Conservation (phyloP, 2,888 invertebrate species). For the Lasiommata megera region DNA sequence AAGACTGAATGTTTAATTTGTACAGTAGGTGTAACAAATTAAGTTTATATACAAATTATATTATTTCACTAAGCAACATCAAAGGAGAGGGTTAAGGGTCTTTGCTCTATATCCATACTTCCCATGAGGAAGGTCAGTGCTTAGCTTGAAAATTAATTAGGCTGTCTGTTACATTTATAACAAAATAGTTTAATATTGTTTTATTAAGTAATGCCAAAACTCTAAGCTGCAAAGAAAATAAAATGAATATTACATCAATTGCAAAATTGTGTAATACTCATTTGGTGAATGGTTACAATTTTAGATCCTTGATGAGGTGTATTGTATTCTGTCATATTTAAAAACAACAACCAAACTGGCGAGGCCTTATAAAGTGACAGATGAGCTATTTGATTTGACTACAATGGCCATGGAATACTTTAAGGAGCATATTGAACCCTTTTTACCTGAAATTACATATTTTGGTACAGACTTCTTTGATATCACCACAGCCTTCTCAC, state of each 20-base stretch:
- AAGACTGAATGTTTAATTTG: too few relatives aligned
- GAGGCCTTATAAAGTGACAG: constrained; percentile 95
- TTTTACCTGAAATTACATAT: constrained; percentile 92
- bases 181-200: too few relatives aligned
- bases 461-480: constrained; percentile 93
- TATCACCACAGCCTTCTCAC: constrained; percentile 85
- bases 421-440: constrained; percentile 95
- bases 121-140: too few relatives aligned
- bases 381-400: constrained; percentile 95
- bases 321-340: constrained; percentile 91
- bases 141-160: too few relatives aligned
- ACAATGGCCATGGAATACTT: constrained; percentile 99
- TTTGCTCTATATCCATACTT: too few relatives aligned
- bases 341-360: constrained; percentile 90
- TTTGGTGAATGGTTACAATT: constrained; percentile 32
- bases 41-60: too few relatives aligned
- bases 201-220: too few relatives aligned
- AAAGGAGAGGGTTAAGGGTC: too few relatives aligned
- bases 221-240: too few relatives aligned
- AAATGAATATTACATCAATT: background rate
- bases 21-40: too few relatives aligned
- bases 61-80: too few relatives aligned
- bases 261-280: background rate
- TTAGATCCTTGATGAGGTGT: constrained; percentile 95
- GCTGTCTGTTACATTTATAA: too few relatives aligned